A percentile compares a stretch with the other conserved stretches of the same genome.
phyloP scores from a whole-genome alignment of 2,113 vertebrate genomes.

The Actenoides lindsayi region DNA sequence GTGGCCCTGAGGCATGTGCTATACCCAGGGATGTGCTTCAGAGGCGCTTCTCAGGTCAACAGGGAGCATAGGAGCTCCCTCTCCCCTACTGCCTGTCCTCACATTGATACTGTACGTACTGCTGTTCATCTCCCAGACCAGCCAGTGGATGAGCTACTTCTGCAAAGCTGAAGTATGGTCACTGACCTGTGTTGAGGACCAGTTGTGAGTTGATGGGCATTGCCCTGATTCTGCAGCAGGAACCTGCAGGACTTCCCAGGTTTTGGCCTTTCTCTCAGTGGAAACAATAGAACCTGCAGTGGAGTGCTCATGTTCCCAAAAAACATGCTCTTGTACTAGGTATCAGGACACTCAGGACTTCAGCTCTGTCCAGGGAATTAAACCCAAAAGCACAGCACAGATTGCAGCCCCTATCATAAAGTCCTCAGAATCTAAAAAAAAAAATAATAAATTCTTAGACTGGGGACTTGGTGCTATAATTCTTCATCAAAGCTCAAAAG shows the following conservation, averaged over 20 bases:
- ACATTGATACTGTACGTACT: rapidly evolving
- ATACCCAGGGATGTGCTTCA: neutral
- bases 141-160: neutral
- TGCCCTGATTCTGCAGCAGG: neutral
- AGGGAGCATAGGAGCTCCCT: neutral
- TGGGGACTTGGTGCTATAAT: neutral
- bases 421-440: neutral
- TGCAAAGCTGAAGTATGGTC: neutral
- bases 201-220: neutral
- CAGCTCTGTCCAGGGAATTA: neutral
- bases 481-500: neutral
- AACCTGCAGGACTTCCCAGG: neutral
- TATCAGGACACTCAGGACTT: neutral
- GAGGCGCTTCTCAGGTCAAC: neutral
- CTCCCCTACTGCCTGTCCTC: neutral
- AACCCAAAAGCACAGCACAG: neutral
- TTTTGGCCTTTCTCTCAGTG: neutral
- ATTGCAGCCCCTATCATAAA: neutral
- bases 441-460: neutral
- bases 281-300: neutral
- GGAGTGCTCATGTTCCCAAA: neutral
- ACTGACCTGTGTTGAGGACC: neutral
- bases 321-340: rapidly evolving
- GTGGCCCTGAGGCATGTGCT: neutral
- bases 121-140: neutral